A percentile compares a stretch with the other conserved stretches of the same genome.
These are phyloP conservation scores for Odontamblyopus rebecca DNA, from an alignment of 2,797 vertebrate species.

Conservation along the genomic window DNA sequence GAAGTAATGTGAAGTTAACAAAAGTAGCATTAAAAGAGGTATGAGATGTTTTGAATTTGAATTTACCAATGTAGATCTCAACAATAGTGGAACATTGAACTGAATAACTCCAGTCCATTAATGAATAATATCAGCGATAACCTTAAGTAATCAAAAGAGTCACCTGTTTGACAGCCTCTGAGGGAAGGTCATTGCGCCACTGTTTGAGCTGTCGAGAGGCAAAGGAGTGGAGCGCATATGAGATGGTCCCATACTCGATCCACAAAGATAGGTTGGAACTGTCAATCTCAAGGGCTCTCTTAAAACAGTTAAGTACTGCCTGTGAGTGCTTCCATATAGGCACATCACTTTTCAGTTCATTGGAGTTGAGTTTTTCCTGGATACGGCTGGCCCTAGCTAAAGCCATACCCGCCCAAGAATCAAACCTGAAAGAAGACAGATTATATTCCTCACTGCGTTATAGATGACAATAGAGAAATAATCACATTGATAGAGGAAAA, in stretches of 20 bases:
- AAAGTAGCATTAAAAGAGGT: too few relatives aligned
- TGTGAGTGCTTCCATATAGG: slow-evolving; percentile 95
- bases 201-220: slow-evolving; percentile 96
- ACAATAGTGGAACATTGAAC: background rate
- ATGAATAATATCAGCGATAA: background rate
- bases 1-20: too few relatives aligned
- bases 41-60: background rate
- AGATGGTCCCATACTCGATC: slow-evolving; percentile 98
- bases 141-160: slow-evolving; percentile 3
- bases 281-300: slow-evolving; percentile 92
- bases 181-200: slow-evolving; percentile 85
- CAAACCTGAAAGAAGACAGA: slow-evolving; percentile 81
- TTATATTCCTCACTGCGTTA: background rate
- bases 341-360: slow-evolving; percentile 92
- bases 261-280: slow-evolving; percentile 93
- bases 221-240: slow-evolving; percentile 93
- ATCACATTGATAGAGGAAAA: background rate
- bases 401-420: slow-evolving; percentile 99
- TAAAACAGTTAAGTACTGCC: slow-evolving; percentile 92
- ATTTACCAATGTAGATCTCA: background rate
- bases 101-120: background rate
- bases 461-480: background rate
- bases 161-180: slow-evolving; percentile 91
- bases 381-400: slow-evolving; percentile 95
- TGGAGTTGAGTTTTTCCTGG: slow-evolving; percentile 97